A percentile compares a stretch with the other conserved stretches of the same genome.
Conservation (phyloP, 2,113 vertebrate genomes). For the Muscicapa adusta region DNA sequence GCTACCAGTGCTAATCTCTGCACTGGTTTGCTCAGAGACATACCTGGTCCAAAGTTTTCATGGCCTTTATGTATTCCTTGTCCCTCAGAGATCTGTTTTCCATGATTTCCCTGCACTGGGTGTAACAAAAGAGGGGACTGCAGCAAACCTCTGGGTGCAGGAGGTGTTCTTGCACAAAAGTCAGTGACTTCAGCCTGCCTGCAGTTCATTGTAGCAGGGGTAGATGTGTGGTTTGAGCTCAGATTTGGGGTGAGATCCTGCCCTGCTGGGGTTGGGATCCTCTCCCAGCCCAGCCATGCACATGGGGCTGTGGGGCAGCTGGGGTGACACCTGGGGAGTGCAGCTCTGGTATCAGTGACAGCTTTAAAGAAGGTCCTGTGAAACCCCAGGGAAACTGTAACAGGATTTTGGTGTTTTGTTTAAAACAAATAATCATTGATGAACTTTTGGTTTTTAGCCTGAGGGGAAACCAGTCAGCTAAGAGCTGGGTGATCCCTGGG, state of each 20-base stretch:
- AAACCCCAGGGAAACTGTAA: not conserved
- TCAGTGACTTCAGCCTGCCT: not conserved
- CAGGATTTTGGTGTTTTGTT: not conserved
- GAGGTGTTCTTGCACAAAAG: not conserved
- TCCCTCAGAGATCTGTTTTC: not conserved
- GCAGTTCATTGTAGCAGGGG: not conserved
- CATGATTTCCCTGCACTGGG: not conserved
- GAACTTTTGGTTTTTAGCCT: not conserved
- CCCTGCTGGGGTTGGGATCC: not conserved
- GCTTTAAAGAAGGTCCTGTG: not conserved
- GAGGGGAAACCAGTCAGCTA: not conserved
- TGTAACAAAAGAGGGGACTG: not conserved
- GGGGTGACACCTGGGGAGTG: not conserved
- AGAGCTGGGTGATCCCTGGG: not conserved
- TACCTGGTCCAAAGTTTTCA: not conserved
- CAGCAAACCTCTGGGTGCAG: not conserved
- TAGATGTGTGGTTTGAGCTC: not conserved
- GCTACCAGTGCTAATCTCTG: not conserved
- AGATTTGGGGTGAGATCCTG: not conserved
- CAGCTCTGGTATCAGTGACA: not conserved
- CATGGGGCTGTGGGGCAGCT: accelerated
- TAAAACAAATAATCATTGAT: not conserved
- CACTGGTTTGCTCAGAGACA: not conserved
- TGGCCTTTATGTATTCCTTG: not conserved
- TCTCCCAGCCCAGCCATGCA: not conserved